A percentile compares a stretch with the other conserved stretches of the same genome.
Conservation (phyloP, 2,113 vertebrate genomes). For the Marmota monax region DNA sequence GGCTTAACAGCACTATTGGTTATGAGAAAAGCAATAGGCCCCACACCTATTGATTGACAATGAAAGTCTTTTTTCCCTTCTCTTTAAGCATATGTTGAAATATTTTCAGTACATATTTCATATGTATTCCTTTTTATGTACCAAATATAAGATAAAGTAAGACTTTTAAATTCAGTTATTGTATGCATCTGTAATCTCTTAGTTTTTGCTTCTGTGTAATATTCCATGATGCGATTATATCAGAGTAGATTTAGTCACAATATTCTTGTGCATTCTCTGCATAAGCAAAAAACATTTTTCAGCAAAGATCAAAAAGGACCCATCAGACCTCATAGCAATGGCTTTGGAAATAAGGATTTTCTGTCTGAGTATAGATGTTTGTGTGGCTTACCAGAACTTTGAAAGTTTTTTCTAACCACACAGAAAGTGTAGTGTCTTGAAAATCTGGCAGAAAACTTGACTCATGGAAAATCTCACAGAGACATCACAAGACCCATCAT, state of each 20-base stretch:
- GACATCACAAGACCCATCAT: background rate
- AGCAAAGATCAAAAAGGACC: background rate
- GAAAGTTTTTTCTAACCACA: background rate
- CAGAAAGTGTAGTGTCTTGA: background rate
- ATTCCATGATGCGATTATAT: background rate
- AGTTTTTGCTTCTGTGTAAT: background rate
- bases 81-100: background rate
- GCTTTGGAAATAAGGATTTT: background rate
- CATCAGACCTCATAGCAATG: background rate
- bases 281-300: background rate
- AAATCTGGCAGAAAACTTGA: background rate
- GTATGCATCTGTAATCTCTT: background rate
- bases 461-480: background rate
- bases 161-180: background rate
- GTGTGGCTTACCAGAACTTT: background rate
- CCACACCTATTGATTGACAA: background rate
- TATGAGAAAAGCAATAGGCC: background rate
- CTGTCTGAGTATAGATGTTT: background rate
- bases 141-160: background rate
- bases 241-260: background rate
- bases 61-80: background rate
- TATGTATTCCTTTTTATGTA: background rate
- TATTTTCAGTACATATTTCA: background rate
- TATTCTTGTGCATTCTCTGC: background rate
- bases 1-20: background rate